These are phyloP conservation scores for Pteronotus mesoamericanus DNA, from an alignment of 2,797 vertebrate genomes.

Conservation along the genomic window DNA sequence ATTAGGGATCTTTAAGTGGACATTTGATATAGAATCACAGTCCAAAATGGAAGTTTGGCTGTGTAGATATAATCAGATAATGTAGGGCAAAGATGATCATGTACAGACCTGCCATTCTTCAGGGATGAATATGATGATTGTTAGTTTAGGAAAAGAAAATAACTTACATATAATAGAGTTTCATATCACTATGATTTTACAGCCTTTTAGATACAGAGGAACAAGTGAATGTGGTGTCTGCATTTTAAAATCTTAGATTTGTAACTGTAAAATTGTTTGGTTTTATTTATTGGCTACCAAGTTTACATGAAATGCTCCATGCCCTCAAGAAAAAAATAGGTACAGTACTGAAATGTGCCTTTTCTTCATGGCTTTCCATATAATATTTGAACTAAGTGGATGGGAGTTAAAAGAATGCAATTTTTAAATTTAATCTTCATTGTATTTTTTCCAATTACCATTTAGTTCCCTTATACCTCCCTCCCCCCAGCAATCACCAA, in stretches of 20 bases:
- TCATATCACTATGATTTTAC: neutral
- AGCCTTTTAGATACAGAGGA: neutral
- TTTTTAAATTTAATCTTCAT: neutral
- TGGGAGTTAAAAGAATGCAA: neutral
- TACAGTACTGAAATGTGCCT: neutral
- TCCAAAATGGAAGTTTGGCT: neutral
- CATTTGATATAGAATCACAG: neutral
- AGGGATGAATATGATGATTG: neutral
- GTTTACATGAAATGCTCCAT: neutral
- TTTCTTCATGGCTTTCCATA: neutral
- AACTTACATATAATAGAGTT: neutral
- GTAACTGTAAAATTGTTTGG: neutral
- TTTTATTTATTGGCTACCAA: neutral
- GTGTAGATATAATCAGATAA: neutral
- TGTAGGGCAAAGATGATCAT: neutral
- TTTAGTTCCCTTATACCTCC: too few species aligned
- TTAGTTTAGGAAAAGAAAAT: neutral
- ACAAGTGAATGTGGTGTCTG: neutral
- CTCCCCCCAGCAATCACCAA: too few species aligned
- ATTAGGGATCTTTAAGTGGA: neutral
- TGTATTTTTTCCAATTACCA: too few species aligned
- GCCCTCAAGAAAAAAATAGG: neutral
- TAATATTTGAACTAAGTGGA: neutral
- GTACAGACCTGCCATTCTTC: neutral
- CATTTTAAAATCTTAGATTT: neutral